Percentiles rank a stretch among this genome's conserved stretches.
Conservation (phyloP, 1,140 invertebrate species). For the Zaprionus taronus region DNA sequence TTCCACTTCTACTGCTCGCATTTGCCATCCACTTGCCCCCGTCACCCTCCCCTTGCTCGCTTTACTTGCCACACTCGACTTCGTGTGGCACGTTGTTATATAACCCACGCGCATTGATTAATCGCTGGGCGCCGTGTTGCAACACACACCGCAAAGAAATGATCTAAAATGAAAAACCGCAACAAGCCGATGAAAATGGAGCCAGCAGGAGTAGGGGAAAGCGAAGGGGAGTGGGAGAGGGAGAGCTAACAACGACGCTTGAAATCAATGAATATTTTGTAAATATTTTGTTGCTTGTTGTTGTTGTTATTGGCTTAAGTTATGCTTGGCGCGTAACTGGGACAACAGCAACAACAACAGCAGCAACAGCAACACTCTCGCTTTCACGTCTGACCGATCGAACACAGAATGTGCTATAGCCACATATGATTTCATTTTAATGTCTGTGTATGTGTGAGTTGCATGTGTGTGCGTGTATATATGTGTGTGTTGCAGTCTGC, state of each 20-base stretch:
- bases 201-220: constrained; percentile 9
- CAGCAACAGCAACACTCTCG: constrained; percentile 61
- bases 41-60: no score
- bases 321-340: constrained; percentile 61
- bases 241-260: constrained; percentile 34
- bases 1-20: neutral
- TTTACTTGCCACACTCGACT: constrained; percentile 10
- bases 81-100: constrained; percentile 27
- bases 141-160: constrained; percentile 41
- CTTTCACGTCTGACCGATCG: constrained; percentile 69
- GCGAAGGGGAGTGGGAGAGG: constrained; percentile 8
- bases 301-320: constrained; percentile 39
- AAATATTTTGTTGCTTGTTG: constrained; percentile 53
- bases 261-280: constrained; percentile 77
- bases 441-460: constrained; percentile 7
- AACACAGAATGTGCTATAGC: constrained; percentile 69
- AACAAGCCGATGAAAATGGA: constrained; percentile 20
- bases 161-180: constrained; percentile 49
- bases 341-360: constrained; percentile 37
- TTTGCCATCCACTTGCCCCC: neutral
- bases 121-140: constrained; percentile 43
- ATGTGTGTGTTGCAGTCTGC: constrained; percentile 4
- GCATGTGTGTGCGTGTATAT: neutral
- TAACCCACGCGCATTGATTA: constrained; percentile 46
- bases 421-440: constrained; percentile 21